Evolutionary conservation across 2,113 vertebrate species (phyloP), one percentile per base, ranked within the genome.

Genomic region (Cranoglanis bouderius): DNA sequence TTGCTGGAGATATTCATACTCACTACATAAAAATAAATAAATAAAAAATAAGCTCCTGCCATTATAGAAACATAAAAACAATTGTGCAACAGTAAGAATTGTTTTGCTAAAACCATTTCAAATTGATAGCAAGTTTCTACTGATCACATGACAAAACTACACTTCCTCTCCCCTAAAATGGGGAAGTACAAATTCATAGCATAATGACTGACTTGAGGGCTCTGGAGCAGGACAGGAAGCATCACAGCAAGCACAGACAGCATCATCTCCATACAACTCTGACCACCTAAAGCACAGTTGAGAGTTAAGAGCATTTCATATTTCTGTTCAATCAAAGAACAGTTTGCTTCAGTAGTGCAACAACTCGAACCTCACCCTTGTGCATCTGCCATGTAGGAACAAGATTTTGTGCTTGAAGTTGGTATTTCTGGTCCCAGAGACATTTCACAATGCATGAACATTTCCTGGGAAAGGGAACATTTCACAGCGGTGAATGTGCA

Each of bases 391-490:
- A 94, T 67, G 72, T 93, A 96, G 61, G 88, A 93, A 87, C 94
- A 96, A n/a, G 94, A 91, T 78, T 96, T 95, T 8, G 14, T 80
- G 67, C 53, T 90, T 0, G 3, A 14, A 61, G 85, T 93, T 85
- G 94, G 91, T 1, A 7, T 46, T 5, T 26, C 40, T 4, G 21
- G 7, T 16, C 91, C 93, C n/a, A 90, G 0, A 14, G 55, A 55
- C 43, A 95, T n/a, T 1, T 94, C 89, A 87, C 95, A 96, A 81
- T 96, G 94, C 89, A 96, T 80, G 91, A 89, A 94, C 84, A 95
- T 90, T 55, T 85, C 38, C 95, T 96, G 65, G 55, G 88, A 90
- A 75, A 89, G 0, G 19, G 14, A n/a, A 2, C 21, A 26, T 61
- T 57, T 43, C 43, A n/a, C n/a, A n/a, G n/a, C n/a, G n/a, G n/a